phyloP scores from a whole-genome alignment of 2,888 invertebrate species.

The Ectropis crepuscularia region DNA sequence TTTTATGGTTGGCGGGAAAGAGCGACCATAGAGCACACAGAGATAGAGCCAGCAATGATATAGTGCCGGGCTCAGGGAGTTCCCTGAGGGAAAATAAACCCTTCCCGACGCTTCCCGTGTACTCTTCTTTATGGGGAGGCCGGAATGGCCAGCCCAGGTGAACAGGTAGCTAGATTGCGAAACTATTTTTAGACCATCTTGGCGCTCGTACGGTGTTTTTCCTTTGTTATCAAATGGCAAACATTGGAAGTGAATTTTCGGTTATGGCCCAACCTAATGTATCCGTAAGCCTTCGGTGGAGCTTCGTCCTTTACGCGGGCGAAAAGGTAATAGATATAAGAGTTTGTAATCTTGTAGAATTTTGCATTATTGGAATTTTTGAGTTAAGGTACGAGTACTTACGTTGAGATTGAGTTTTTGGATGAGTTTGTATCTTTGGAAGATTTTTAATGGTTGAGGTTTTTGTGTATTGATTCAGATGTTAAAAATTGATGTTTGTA shows the following conservation, averaged over 20 bases:
- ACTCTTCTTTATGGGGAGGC: conserved; percentile 84
- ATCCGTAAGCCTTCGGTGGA: conserved; percentile 60
- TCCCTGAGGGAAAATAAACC: conserved; percentile 84
- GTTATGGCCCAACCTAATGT: conserved; percentile 67
- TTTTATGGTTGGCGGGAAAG: conserved; percentile 68
- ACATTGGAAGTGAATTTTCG: conserved; percentile 71
- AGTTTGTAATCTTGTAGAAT: conserved; percentile 14
- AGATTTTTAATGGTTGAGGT: not conserved
- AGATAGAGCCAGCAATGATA: conserved; percentile 82
- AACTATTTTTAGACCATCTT: conserved; percentile 84
- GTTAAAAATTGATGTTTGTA: not conserved
- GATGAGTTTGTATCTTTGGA: not conserved
- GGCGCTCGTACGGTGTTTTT: conserved; percentile 80
- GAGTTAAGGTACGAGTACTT: too few species aligned
- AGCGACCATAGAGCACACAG: conserved; percentile 65
- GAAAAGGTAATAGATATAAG: conserved; percentile 43
- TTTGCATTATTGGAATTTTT: conserved; percentile 11
- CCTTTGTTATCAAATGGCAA: conserved; percentile 82
- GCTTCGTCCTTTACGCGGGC: conserved; percentile 56
- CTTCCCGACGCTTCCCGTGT: conserved; percentile 80
- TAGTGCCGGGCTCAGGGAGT: conserved; percentile 79
- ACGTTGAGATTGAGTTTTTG: too few species aligned
- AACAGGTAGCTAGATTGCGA: conserved; percentile 82
- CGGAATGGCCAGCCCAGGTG: conserved; percentile 82
- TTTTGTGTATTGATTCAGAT: not conserved